phyloP scores from a whole-genome alignment of 2,888 invertebrate genomes.

The Conchocele bisecta region DNA sequence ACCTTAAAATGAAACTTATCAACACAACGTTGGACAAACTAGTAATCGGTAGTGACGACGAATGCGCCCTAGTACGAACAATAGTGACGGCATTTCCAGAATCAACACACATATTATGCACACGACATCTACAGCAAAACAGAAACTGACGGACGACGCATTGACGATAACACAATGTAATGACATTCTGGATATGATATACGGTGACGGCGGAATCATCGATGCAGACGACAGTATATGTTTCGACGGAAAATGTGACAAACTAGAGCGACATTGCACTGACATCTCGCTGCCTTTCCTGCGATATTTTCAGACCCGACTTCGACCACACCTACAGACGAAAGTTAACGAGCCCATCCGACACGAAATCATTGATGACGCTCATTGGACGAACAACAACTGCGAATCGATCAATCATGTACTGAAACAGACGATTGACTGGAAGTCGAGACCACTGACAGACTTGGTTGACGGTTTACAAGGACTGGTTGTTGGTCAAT shows the following conservation, averaged over 20 bases:
- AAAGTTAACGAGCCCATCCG: too few species aligned
- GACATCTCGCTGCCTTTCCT: slow-evolving; percentile 6
- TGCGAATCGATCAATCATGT: too few species aligned
- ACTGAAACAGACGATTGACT: too few species aligned
- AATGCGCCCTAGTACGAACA: slow-evolving; percentile 26
- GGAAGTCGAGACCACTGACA: too few species aligned
- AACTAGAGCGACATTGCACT: slow-evolving; percentile 6
- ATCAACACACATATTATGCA: slow-evolving; percentile 39
- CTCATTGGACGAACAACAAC: too few species aligned
- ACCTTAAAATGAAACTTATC: slow-evolving; percentile 25
- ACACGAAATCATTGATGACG: too few species aligned
- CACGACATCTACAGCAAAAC: slow-evolving; percentile 32
- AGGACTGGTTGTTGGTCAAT: too few species aligned
- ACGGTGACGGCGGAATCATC: slow-evolving; percentile 23
- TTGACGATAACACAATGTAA: neutral
- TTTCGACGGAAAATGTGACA: slow-evolving; percentile 36
- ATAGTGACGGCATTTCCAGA: slow-evolving; percentile 29
- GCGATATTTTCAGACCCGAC: slow-evolving; percentile 23
- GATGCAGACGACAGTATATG: slow-evolving; percentile 22
- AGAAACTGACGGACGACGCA: slow-evolving; percentile 30
- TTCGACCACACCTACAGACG: too few species aligned
- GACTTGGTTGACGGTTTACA: too few species aligned
- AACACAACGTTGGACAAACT: slow-evolving; percentile 9
- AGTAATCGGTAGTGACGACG: slow-evolving; percentile 41
- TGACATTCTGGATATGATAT: slow-evolving; percentile 15